These are phyloP conservation scores for Clarias gariepinus DNA, from an alignment of 2,113 vertebrate genomes.

Conservation along the genomic window DNA sequence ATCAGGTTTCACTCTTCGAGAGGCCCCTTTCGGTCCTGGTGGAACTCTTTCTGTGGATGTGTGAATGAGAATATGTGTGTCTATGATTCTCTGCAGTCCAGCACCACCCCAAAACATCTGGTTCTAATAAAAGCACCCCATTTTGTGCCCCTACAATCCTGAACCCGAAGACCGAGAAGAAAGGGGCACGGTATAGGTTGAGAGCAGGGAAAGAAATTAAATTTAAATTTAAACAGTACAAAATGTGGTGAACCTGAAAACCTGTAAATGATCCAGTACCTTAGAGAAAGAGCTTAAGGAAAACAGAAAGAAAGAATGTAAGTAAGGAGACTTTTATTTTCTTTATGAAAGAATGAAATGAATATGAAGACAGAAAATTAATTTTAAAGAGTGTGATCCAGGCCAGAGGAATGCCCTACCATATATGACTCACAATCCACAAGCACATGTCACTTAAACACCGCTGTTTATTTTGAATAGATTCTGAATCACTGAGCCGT, in stretches of 20 bases:
- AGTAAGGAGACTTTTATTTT: background rate
- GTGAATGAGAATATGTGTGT: constrained; percentile 27
- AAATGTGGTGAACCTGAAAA: constrained; percentile 52
- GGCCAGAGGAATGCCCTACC: constrained; percentile 46
- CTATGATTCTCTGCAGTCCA: constrained; percentile 53
- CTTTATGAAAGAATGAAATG: background rate
- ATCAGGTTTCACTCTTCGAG: constrained; percentile 70
- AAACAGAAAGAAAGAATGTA: background rate
- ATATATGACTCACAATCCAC: constrained; percentile 64
- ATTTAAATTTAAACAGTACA: constrained; percentile 50
- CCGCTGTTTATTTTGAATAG: constrained; percentile 52
- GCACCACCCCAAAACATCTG: constrained; percentile 74
- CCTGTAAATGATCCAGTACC: constrained; percentile 38
- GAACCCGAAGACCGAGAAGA: constrained; percentile 42
- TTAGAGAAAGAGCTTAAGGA: constrained; percentile 36
- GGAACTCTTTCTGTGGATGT: constrained; percentile 20
- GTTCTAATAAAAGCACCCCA: constrained; percentile 74
- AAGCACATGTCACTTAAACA: constrained; percentile 49
- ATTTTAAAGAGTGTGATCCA: constrained; percentile 54
- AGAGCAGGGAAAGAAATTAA: background rate
- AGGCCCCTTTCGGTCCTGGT: constrained; percentile 54
- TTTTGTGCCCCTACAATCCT: constrained; percentile 31
- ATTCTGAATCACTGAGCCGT: constrained; percentile 52
- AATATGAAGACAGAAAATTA: background rate
- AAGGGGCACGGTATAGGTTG: background rate